Evolutionary conservation across 2,113 vertebrate genomes (phyloP).

Genomic region (Cebidichthys violaceus): DNA sequence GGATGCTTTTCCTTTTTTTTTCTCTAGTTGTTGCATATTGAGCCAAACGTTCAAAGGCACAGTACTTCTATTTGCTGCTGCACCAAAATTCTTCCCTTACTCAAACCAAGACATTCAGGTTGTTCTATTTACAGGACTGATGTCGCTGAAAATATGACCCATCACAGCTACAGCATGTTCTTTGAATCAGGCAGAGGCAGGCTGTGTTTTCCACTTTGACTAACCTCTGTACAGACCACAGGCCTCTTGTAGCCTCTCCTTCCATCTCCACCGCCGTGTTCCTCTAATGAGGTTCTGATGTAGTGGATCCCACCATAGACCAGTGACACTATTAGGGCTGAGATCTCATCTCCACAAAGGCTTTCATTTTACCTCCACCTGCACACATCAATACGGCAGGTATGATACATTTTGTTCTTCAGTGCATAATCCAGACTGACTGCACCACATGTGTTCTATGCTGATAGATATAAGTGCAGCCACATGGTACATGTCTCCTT

Average conservation of each 20-base stretch:
- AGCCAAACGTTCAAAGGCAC: constrained; percentile 34
- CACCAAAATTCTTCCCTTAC: background rate
- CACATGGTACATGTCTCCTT: constrained; percentile 17
- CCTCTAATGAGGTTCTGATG: constrained; percentile 54
- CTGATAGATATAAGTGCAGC: constrained; percentile 30
- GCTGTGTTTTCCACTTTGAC: constrained; percentile 37
- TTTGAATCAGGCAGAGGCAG: background rate
- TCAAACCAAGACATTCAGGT: constrained; percentile 1
- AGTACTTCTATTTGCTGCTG: background rate
- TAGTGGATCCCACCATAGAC: constrained; percentile 42
- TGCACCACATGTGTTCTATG: constrained; percentile 12
- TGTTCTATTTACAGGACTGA: constrained; percentile 3
- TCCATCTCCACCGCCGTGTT: constrained; percentile 19
- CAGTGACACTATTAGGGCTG: constrained; percentile 10
- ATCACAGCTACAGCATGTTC: constrained; percentile 6
- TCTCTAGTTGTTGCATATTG: background rate
- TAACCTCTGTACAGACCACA: constrained; percentile 8
- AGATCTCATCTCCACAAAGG: constrained; percentile 21
- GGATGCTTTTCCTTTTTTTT: constrained; percentile 13
- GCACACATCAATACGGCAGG: constrained; percentile 20
- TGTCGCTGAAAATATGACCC: background rate
- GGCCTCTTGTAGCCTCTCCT: constrained; percentile 16
- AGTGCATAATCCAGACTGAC: constrained; percentile 8
- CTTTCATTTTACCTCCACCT: constrained; percentile 46
- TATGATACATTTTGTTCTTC: constrained; percentile 17